Evolutionary conservation across 1,140 invertebrate species (phyloP), one percentile per base, ranked within the genome.

Genomic region (Cherax quadricarinatus): DNA sequence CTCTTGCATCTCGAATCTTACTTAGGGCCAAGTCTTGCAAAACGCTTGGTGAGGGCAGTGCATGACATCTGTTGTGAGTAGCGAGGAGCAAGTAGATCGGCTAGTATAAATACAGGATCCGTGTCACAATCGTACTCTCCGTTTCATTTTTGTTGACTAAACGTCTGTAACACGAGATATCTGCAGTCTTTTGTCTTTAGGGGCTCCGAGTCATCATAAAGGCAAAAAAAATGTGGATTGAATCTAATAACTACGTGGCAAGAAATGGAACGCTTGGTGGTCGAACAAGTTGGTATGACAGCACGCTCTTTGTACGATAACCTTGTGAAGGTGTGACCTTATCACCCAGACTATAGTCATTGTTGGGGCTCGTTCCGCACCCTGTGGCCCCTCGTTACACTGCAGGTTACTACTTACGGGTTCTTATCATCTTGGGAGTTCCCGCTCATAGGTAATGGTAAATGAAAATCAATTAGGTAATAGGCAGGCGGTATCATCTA

Each of bases 401-500:
- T 53, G 41, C 53, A 57, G 21, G 24, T 48, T 21, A 12, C 21
- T 41, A 60, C 41, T 57, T n/a, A 18, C 57, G 24, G 21, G 78
- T 57, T 70, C 75, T 73, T 30, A 66, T 30, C 78, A 41, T 86
- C 84, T 81, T 66, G 78, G 75, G 73, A 53, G 73, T 79, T 24
- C 51, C 24, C 49, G 82, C 82, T 86, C 82, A 80, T 66, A 62
- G 60, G 60, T 70, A 86, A 79, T 66, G 60, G 84, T 81, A 82
- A 91, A 86, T 86, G 90, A 91, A 91, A 91, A 86, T 91, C 90
- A 91, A 91, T 91, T 91, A 87, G 90, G 83, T 91, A 91, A 91
- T 91, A 91, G 84, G 84, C 70, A 86, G 83, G 90, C 75, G 90
- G 75, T 91, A 87, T 91, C 85, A 78, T 86, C 57, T 86, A 80